A percentile compares a stretch with the other conserved stretches of the same genome.
phyloP scores from a whole-genome alignment of 1,140 invertebrate species.

The Globodera rostochiensis region DNA sequence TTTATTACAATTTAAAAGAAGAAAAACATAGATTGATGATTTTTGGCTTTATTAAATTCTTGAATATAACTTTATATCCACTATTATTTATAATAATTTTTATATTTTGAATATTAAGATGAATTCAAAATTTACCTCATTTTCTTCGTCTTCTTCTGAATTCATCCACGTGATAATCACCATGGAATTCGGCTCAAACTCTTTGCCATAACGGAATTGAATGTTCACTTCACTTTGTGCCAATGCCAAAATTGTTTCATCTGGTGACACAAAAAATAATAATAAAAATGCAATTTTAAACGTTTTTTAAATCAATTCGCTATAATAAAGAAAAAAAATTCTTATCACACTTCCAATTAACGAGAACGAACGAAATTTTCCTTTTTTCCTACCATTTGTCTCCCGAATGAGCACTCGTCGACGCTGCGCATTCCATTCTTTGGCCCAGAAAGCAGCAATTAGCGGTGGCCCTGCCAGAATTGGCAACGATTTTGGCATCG shows the following conservation, averaged over 20 bases:
- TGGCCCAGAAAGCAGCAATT: conserved; percentile 51
- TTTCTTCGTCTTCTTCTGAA: conserved; percentile 2
- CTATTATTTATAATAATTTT: neutral
- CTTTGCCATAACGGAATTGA: conserved; percentile 54
- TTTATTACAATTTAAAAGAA: conserved; percentile 11
- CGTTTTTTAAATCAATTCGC: neutral
- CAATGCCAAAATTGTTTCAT: conserved; percentile 44
- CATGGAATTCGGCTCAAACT: conserved; percentile 51
- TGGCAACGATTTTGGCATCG: conserved; percentile 27
- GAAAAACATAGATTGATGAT: no score
- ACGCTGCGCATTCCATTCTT: conserved; percentile 14
- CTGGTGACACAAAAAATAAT: conserved; percentile 21
- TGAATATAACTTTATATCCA: no score
- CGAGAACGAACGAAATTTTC: neutral
- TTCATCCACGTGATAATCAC: conserved; percentile 56
- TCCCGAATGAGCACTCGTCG: conserved; percentile 48
- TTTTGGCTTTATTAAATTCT: no score
- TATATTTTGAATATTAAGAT: conserved; percentile 3
- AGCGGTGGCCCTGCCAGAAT: conserved; percentile 32
- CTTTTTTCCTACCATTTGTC: conserved; percentile 40
- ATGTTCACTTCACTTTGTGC: conserved; percentile 59
- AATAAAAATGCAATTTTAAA: neutral
- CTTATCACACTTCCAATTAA: no score
- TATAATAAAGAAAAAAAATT: no score
- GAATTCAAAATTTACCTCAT: conserved; percentile 43